phyloP scores from a whole-genome alignment of 2,888 invertebrate species.

The Parapristionchus giblindavisi region DNA sequence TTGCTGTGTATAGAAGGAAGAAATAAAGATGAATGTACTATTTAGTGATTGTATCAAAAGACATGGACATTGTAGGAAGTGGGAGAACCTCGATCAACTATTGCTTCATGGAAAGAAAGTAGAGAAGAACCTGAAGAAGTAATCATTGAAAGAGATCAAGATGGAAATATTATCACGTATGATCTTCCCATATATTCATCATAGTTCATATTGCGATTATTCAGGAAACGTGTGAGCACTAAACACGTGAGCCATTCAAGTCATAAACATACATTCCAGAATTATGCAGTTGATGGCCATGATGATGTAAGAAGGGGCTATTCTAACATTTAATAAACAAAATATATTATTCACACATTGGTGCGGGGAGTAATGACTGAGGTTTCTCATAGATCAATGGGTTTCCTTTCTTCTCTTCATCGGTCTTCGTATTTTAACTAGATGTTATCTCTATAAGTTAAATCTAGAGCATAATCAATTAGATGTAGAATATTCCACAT shows the following conservation, averaged over 20 bases:
- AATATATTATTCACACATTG: too few relatives aligned
- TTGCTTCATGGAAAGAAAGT: constrained; percentile 67
- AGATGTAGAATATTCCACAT: too few relatives aligned
- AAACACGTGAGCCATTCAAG: constrained; percentile 67
- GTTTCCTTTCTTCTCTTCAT: too few relatives aligned
- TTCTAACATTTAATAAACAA: too few relatives aligned
- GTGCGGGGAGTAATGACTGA: too few relatives aligned
- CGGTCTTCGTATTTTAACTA: too few relatives aligned
- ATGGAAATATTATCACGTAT: constrained; percentile 65
- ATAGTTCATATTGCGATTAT: constrained; percentile 12
- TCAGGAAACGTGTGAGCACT: constrained; percentile 65
- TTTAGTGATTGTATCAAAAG: too few relatives aligned
- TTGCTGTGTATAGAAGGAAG: not conserved
- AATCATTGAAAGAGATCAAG: constrained; percentile 61
- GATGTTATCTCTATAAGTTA: too few relatives aligned
- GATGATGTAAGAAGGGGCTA: not conserved
- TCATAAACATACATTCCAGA: constrained; percentile 68
- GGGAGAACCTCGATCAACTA: constrained; percentile 60
- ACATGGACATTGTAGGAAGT: constrained; percentile 31
- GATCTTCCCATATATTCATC: too few relatives aligned
- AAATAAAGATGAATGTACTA: not conserved
- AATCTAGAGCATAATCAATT: too few relatives aligned
- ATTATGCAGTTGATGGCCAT: constrained; percentile 53
- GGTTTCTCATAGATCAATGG: too few relatives aligned
- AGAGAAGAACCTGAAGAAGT: constrained; percentile 62